Percentiles rank a stretch among this genome's conserved stretches.
Conservation (phyloP, 1,140 invertebrate genomes). For the Drosophila erecta region DNA sequence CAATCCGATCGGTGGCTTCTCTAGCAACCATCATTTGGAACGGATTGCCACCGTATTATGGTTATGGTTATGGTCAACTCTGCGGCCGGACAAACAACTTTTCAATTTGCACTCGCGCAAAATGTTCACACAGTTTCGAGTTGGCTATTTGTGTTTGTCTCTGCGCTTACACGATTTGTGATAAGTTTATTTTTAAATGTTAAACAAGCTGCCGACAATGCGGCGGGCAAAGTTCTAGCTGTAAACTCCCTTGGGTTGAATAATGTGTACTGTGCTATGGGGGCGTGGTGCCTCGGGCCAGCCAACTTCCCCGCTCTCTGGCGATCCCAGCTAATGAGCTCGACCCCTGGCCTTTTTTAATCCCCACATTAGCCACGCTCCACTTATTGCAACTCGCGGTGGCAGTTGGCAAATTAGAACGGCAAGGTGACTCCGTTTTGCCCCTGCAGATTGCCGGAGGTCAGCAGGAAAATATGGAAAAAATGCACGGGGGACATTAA, state of each 20-base stretch:
- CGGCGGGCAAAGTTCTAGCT: slow-evolving; percentile 33
- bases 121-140: slow-evolving; percentile 75
- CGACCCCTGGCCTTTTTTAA: slow-evolving; percentile 66
- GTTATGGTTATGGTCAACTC: slow-evolving; percentile 78
- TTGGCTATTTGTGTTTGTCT: slow-evolving; percentile 42
- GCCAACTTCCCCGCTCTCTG: slow-evolving; percentile 4
- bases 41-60: slow-evolving; percentile 72
- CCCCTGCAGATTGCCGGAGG: slow-evolving; percentile 63
- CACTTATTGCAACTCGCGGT: slow-evolving; percentile 57
- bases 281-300: slow-evolving; percentile 32
- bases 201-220: slow-evolving; percentile 67
- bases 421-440: slow-evolving; percentile 65
- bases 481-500: slow-evolving; percentile 74
- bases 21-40: slow-evolving; percentile 31
- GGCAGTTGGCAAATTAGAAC: slow-evolving; percentile 78
- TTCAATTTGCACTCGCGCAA: slow-evolving; percentile 67
- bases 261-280: not conserved
- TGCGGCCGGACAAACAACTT: slow-evolving; percentile 74
- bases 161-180: slow-evolving; percentile 66
- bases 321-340: slow-evolving; percentile 50
- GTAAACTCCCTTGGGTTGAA: slow-evolving; percentile 11
- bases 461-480: slow-evolving; percentile 80
- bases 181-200: slow-evolving; percentile 66
- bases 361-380: slow-evolving; percentile 61
- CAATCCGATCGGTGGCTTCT: slow-evolving; percentile 28